Percentiles rank a stretch among this genome's conserved stretches.
phyloP scores from a whole-genome alignment of 35 echinoderm and acorn worm genomes.

The Stichopus chloronotus region DNA sequence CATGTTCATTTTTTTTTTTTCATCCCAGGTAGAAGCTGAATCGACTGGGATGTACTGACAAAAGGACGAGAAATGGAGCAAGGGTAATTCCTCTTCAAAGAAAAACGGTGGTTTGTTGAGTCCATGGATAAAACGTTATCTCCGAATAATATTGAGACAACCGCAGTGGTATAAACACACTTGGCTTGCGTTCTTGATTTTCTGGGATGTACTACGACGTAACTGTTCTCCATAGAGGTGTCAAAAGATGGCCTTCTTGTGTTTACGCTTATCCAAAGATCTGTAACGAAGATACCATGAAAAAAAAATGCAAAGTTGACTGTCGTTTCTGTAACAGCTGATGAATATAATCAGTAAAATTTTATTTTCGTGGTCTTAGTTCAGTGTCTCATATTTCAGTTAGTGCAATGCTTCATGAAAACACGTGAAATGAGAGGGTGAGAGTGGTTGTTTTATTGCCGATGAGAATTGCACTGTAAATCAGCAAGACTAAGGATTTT shows the following conservation, averaged over 20 bases:
- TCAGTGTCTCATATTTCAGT: too few relatives aligned
- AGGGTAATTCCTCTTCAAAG: background rate
- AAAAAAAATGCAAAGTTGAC: background rate
- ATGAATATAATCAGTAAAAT: too few relatives aligned
- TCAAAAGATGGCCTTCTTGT: slow-evolving; percentile 53
- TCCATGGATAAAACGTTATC: background rate
- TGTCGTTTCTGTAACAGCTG: background rate
- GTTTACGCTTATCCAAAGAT: slow-evolving; percentile 52
- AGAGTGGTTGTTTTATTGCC: too few relatives aligned
- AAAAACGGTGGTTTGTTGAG: background rate
- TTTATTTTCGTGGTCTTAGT: too few relatives aligned
- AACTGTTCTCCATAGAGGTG: background rate
- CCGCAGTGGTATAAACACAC: background rate
- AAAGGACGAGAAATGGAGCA: background rate
- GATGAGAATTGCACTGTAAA: too few relatives aligned
- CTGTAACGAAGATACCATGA: background rate
- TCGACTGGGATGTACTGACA: background rate
- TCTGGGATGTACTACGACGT: background rate
- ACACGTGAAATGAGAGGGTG: too few relatives aligned
- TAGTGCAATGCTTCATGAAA: too few relatives aligned
- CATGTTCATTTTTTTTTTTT: too few relatives aligned
- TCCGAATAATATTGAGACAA: background rate
- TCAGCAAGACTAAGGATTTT: too few relatives aligned
- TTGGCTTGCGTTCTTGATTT: background rate
- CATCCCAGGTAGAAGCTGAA: too few relatives aligned